Evolutionary conservation across 2,797 vertebrate species (phyloP).

Genomic region (Tokudaia muenninki): DNA sequence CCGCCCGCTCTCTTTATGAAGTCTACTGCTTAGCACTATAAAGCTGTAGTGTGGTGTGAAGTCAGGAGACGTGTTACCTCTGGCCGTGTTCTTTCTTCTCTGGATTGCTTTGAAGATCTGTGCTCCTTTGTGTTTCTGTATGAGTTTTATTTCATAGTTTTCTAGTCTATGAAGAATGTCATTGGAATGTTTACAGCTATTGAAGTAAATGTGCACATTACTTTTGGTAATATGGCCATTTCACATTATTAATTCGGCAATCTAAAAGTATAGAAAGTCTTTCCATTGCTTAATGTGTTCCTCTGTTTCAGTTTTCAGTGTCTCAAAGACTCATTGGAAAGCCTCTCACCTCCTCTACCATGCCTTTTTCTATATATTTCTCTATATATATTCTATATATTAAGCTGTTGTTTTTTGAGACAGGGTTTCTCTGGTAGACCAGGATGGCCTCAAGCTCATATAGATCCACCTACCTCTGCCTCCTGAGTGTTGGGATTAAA

Average conservation of each 20-base stretch:
- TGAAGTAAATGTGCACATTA: background rate
- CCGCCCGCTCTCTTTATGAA: background rate
- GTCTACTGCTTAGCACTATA: background rate
- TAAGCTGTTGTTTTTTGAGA: background rate
- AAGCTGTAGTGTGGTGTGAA: background rate
- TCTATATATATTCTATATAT: background rate
- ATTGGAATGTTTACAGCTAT: background rate
- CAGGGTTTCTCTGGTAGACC: no score
- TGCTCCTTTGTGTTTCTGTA: background rate
- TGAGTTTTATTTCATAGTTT: background rate
- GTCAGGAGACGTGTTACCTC: background rate
- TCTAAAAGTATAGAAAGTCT: background rate
- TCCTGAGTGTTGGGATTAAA: background rate
- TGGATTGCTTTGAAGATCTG: background rate
- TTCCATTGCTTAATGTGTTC: background rate
- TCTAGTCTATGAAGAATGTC: background rate
- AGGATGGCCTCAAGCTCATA: no score
- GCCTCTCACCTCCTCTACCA: background rate
- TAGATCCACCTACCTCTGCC: no score
- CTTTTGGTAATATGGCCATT: background rate
- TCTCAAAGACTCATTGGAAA: background rate
- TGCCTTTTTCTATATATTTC: background rate
- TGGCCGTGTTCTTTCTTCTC: background rate
- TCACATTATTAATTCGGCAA: background rate
- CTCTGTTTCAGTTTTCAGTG: background rate